Base-by-base conservation (phyloP, 2,113 vertebrate species). In the Urocolius indicus region DNA sequence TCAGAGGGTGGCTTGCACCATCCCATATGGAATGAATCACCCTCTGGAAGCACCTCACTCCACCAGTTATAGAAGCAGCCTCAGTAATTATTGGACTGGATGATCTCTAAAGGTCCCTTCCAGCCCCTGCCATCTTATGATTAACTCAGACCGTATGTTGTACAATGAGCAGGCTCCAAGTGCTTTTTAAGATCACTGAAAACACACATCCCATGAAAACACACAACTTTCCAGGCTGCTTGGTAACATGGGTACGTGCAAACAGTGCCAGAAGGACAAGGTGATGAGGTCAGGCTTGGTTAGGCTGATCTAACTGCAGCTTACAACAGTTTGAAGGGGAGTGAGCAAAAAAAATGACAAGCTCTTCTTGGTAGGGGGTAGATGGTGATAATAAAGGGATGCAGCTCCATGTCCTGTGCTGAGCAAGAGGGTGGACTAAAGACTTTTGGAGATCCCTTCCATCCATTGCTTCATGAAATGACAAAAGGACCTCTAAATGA, bases 11-110 rank as follows among this genome's bases (percentile, higher is more conserved):
- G 32, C 63, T 61, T 22, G 17, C n/a, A 38, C 34, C 69, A 2
- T 41, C 45, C 51, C 84, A 4, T 54, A 20, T 3, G 71, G 61
- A 72, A 30, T 54, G 45, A 55, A n/a, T 62, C 79, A 69, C 11
- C 26, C 2, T 16, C 65, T 48, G 81, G 34, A 61, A 81, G 49
- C 0, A 19, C 49, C 82, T 80, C 30, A 0, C 45, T 77, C 52
- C 65, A 9, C 17, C 0, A 10, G 46, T 36, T 38, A 18, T 1
- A 32, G 20, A 4, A 41, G 24, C 9, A 8, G 22, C 8, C 21
- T 36, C 38, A 48, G 36, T 1, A n/a, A n/a, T n/a, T n/a, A n/a
- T n/a, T n/a, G n/a, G n/a, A n/a, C n/a, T n/a, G n/a, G n/a, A n/a
- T n/a, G n/a, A n/a, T n/a, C n/a, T n/a, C n/a, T n/a, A n/a, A n/a